Conservation (phyloP, 2,113 vertebrate species). For the Stigmatopora nigra region DNA sequence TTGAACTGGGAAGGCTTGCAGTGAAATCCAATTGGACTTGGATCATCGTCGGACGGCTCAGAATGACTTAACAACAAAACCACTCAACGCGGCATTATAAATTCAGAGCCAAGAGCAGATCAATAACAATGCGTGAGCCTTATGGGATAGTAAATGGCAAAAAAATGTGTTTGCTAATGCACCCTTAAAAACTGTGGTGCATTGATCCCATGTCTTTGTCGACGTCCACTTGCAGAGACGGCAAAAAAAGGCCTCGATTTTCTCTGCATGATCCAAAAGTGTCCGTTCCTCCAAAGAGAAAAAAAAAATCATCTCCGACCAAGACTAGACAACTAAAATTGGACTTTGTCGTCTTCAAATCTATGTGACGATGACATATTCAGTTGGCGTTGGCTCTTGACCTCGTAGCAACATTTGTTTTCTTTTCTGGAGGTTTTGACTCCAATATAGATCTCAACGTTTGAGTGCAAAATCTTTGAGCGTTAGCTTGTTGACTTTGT, state of each 20-base stretch:
- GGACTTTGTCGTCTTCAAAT: background rate
- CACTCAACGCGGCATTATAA: background rate
- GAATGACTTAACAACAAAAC: background rate
- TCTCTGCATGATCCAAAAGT: background rate
- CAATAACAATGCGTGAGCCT: slow-evolving; percentile 12
- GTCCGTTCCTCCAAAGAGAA: too few relatives aligned
- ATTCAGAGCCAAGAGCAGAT: slow-evolving; percentile 3
- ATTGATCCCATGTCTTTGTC: slow-evolving; percentile 26
- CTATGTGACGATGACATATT: background rate
- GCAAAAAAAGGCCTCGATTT: background rate
- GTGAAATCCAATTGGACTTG: too few relatives aligned
- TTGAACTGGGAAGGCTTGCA: too few relatives aligned
- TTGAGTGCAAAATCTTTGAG: too few relatives aligned
- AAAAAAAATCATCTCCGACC: background rate
- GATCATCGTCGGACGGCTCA: too few relatives aligned
- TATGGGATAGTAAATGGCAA: slow-evolving; percentile 1
- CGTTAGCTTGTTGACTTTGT: too few relatives aligned
- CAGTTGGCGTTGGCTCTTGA: too few relatives aligned
- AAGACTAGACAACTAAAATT: background rate
- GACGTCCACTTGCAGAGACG: background rate
- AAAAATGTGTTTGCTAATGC: slow-evolving; percentile 29
- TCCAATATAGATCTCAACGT: too few relatives aligned
- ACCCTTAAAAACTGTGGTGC: slow-evolving; percentile 30
- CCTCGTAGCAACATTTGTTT: too few relatives aligned
- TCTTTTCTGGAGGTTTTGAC: too few relatives aligned